Evolutionary conservation across 53 echinoderm and acorn worm genomes (phyloP).

Genomic region (Stichopus horrens): DNA sequence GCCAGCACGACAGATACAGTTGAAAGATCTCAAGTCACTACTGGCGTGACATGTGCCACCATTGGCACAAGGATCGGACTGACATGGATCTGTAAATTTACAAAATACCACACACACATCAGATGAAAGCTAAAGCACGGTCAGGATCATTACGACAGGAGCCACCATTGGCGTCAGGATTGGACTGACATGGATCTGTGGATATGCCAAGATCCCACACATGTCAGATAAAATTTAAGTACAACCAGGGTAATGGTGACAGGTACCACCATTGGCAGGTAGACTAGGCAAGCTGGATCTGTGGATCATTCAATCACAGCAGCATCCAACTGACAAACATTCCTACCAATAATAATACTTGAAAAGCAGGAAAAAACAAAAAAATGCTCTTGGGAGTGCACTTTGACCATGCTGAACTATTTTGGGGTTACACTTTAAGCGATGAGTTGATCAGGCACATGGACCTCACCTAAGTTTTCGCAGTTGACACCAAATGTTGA

Average conservation of each 20-base stretch:
- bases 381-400: too few species aligned
- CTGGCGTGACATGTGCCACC: slow-evolving; percentile 12
- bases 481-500: slow-evolving; percentile 46
- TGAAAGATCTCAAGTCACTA: slow-evolving; percentile 24
- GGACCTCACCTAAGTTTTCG: slow-evolving; percentile 33
- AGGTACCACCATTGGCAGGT: slow-evolving; percentile 22
- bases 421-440: too few species aligned
- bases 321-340: too few species aligned
- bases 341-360: too few species aligned
- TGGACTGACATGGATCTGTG: slow-evolving; percentile 63
- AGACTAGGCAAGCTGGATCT: slow-evolving; percentile 25
- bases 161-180: slow-evolving; percentile 66
- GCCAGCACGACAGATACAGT: slow-evolving; percentile 51
- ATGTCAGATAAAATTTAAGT: too few species aligned
- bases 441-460: neutral
- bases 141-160: slow-evolving; percentile 29
- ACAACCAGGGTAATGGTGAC: neutral
- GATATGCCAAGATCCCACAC: neutral
- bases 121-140: neutral
- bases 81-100: slow-evolving; percentile 22
- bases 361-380: too few species aligned
- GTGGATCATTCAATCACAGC: neutral
- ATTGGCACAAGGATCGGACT: slow-evolving; percentile 19
- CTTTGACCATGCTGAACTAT: too few species aligned
- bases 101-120: neutral